phyloP scores from a whole-genome alignment of 2,797 vertebrate genomes.

The Bucorvus abyssinicus region DNA sequence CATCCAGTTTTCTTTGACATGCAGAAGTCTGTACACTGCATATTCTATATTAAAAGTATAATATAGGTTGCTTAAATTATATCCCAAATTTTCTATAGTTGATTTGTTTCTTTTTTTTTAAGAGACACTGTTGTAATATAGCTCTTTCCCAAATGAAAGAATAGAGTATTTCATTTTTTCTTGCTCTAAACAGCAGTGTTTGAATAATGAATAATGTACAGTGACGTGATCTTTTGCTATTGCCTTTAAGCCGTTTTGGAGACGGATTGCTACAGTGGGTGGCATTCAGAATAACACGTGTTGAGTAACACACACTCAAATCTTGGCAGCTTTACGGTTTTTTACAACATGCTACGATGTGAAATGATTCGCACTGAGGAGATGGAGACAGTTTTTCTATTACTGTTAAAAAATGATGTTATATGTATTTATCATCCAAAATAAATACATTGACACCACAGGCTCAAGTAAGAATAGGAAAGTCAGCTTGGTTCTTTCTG shows the following conservation, averaged over 20 bases:
- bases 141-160: background rate
- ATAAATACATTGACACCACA: background rate
- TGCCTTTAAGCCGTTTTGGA: background rate
- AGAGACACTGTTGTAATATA: background rate
- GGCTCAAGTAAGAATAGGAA: background rate
- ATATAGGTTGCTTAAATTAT: background rate
- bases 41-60: background rate
- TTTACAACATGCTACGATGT: background rate
- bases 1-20: background rate
- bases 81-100: background rate
- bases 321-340: background rate
- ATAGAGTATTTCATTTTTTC: background rate
- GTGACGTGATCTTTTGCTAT: background rate
- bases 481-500: background rate
- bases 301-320: background rate
- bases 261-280: background rate
- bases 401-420: background rate
- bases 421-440: conserved; percentile 5
- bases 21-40: background rate
- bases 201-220: background rate
- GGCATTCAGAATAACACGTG: conserved; percentile 13
- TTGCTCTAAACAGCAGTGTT: background rate
- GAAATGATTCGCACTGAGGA: background rate
- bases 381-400: background rate
- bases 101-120: background rate